These are phyloP conservation scores for Candoia aspera DNA, from an alignment of 2,113 vertebrate species.

Conservation along the genomic window DNA sequence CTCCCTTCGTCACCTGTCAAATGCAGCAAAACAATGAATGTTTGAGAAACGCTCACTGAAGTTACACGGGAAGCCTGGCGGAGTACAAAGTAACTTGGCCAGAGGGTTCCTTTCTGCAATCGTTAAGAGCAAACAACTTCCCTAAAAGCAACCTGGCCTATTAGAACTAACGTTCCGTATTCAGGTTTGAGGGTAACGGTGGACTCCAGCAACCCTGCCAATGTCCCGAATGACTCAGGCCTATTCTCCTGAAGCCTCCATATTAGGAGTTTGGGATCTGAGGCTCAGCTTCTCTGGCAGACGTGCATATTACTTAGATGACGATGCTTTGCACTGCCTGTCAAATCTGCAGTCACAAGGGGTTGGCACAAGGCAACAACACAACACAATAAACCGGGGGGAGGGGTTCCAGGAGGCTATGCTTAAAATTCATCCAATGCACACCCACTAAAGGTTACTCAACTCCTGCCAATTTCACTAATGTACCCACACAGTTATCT, in stretches of 20 bases:
- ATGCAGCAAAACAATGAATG: conserved; percentile 31
- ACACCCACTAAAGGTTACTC: not conserved
- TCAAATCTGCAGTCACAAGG: not conserved
- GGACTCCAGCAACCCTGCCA: not conserved
- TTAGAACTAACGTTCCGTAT: not conserved
- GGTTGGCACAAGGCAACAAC: not conserved
- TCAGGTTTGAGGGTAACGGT: not conserved
- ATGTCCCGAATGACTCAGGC: not conserved
- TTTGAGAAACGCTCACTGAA: not conserved
- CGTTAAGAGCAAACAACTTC: not conserved
- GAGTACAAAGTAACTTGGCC: not conserved
- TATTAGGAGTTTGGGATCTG: not conserved
- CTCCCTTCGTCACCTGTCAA: conserved; percentile 93
- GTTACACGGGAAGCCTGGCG: not conserved
- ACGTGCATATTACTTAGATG: not conserved
- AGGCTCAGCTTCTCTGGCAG: not conserved
- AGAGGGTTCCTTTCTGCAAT: not conserved
- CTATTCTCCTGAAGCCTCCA: not conserved
- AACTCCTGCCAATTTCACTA: not conserved
- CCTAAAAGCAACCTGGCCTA: not conserved
- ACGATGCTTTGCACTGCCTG: not conserved
- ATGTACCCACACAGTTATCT: not conserved
- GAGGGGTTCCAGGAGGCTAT: not conserved
- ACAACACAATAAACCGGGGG: not conserved
- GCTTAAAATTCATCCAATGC: not conserved